Base-by-base conservation (phyloP, 2,797 vertebrate genomes). In the Ptychadena robeensis region DNA sequence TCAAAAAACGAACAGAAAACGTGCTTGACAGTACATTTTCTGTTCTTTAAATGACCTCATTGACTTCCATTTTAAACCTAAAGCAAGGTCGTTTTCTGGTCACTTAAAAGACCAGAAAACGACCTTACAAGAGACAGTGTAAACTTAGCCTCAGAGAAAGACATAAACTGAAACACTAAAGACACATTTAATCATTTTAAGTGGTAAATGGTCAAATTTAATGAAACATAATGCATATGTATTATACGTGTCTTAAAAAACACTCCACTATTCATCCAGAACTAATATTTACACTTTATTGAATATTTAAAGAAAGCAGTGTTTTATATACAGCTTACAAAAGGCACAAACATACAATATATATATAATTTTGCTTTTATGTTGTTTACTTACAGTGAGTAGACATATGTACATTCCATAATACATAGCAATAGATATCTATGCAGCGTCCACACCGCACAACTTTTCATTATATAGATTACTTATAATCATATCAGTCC, bases 311-410 rank as follows among this genome's bases (percentile, higher is more conserved):
- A 71, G 57, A 66, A 73, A 68, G 72, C 44, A 27, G 72, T 40
- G 22, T 35, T 80, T 71, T 80, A 81, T 81, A 67, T 81, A 81
- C 70, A 81, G 80, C 80, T 67, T 57, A 67, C 61, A 81, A 75
- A 77, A 82, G 71, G 80, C 72, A 82, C 80, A 68, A 74, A 59
- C 34, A 53, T 75, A 30, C 65, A 66, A 68, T 66, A 9, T 27
- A 37, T 53, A 18, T 22, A 53, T 22, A 48, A 53, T 12, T 28
- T 18, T 59, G n/a, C 53, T n/a, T 12, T 44, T 15, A 44, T 44
- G 5, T 44, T 44, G 4, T 15, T 44, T 44, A 44, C 1, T 14
- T 44, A 44, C 18, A 44, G 18, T 18, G 12, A 44, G 4, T 22
- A 53, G 1, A 53, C 18, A 53, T 22, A 4, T n/a, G 18, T 53